A percentile compares a stretch with the other conserved stretches of the same genome.
These are phyloP conservation scores for Hyphantria cunea DNA, from an alignment of 1,140 invertebrate genomes.

Conservation along the genomic window DNA sequence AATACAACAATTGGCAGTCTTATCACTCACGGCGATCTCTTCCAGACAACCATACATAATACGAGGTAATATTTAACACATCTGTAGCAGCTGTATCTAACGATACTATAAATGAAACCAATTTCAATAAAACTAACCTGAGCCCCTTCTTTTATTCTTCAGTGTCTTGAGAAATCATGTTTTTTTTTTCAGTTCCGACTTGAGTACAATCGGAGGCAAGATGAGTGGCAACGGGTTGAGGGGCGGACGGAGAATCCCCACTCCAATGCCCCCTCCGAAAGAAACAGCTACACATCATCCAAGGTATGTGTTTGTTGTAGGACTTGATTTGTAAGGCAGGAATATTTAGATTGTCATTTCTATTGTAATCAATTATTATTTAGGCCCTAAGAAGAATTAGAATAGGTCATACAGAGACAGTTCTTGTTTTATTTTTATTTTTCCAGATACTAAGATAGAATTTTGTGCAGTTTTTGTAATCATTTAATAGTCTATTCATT, in stretches of 20 bases:
- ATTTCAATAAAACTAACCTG: slow-evolving; percentile 13
- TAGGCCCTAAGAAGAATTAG: no score
- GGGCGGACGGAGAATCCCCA: slow-evolving; percentile 68
- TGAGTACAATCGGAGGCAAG: slow-evolving; percentile 40
- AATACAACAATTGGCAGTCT: no score
- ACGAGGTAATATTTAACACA: no score
- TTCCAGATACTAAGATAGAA: no score
- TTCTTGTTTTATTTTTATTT: no score
- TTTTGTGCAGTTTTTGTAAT: no score
- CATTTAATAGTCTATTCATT: no score
- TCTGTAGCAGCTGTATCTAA: no score
- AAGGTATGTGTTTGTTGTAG: slow-evolving; percentile 45
- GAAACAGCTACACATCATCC: slow-evolving; percentile 45
- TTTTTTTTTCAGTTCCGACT: slow-evolving; percentile 59
- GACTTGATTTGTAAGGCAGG: not conserved
- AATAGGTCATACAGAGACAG: no score
- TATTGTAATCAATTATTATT: not conserved
- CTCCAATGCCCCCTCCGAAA: slow-evolving; percentile 70
- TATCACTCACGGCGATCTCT: no score
- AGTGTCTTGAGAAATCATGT: slow-evolving; percentile 44
- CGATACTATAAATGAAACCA: not conserved
- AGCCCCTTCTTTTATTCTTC: slow-evolving; percentile 38
- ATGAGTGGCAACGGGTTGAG: slow-evolving; percentile 56
- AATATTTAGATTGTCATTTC: not conserved
- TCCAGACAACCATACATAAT: no score